These are phyloP conservation scores for Mesoligia furuncula DNA, from an alignment of 2,888 invertebrate species.

Conservation along the genomic window DNA sequence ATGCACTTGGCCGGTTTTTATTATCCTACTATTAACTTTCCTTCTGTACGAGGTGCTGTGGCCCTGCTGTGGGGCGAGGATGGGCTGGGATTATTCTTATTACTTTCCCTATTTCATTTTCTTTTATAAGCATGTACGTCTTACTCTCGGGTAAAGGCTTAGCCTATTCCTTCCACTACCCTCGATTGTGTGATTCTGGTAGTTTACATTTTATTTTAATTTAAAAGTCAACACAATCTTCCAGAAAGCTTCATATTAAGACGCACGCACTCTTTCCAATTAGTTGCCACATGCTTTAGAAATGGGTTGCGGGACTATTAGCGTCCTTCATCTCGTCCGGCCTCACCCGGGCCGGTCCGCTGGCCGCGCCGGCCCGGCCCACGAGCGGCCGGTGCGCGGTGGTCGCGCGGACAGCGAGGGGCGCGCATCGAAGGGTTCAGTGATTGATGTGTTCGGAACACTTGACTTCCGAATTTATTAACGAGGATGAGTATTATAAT, in stretches of 20 bases:
- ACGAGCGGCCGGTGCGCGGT: not conserved
- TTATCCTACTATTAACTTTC: not conserved
- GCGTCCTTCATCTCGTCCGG: not conserved
- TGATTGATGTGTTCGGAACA: constrained; percentile 61
- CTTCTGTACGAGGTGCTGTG: not conserved
- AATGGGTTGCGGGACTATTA: constrained; percentile 10
- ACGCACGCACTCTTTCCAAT: not conserved
- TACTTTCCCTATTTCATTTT: not conserved
- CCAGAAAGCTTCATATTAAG: not conserved
- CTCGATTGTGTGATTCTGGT: not conserved
- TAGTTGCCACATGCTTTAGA: not conserved
- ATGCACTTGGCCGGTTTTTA: not conserved
- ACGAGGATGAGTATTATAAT: constrained; percentile 47
- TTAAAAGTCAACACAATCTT: not conserved
- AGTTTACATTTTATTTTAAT: not conserved
- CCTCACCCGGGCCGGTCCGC: too few species aligned
- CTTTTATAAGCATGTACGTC: not conserved
- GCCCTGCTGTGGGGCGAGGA: not conserved
- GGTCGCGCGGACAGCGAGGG: constrained; percentile 5
- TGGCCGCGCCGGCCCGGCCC: not conserved
- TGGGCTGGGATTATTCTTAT: not conserved
- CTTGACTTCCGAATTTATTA: constrained; percentile 64
- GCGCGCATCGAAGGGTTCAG: constrained; percentile 56
- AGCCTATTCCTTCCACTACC: not conserved
- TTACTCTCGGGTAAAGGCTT: not conserved